phyloP scores from a whole-genome alignment of 2,888 invertebrate genomes.

The Ctena decussata region DNA sequence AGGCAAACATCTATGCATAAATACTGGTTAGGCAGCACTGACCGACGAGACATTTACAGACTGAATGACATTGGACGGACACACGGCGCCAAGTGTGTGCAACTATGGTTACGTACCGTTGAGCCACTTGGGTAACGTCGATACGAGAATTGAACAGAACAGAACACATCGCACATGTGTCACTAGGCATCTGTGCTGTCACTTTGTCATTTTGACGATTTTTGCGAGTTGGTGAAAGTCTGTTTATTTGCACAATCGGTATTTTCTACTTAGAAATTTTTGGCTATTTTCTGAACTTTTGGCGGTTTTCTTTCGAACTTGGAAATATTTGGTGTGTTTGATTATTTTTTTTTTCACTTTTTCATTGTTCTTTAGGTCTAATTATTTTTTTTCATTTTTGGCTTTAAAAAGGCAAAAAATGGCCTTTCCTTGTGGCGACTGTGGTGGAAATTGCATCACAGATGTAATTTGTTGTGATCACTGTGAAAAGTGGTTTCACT shows the following conservation, averaged over 20 bases:
- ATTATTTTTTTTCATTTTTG: not conserved
- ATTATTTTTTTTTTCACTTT: not conserved
- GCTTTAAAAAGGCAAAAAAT: not conserved
- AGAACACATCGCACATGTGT: not conserved
- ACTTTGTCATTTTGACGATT: not conserved
- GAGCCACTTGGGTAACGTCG: too few relatives aligned
- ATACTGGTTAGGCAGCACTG: too few relatives aligned
- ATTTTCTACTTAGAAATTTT: not conserved
- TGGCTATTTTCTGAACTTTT: not conserved
- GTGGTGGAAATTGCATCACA: constrained; percentile 6
- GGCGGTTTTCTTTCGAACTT: not conserved
- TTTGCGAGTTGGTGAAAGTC: too few relatives aligned
- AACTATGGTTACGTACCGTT: too few relatives aligned
- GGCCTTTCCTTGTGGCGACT: not conserved
- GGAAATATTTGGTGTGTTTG: not conserved
- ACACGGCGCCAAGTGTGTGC: too few relatives aligned
- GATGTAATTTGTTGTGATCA: not conserved
- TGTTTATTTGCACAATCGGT: too few relatives aligned
- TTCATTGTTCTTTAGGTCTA: not conserved
- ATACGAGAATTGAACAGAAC: too few relatives aligned
- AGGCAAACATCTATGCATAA: too few relatives aligned
- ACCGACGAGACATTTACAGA: too few relatives aligned
- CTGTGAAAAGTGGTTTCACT: not conserved
- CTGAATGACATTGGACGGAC: too few relatives aligned
- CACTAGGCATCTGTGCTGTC: not conserved